Percentiles rank a stretch among this genome's conserved stretches.
These are phyloP conservation scores for Drosophila pandora DNA, from an alignment of 1,140 invertebrate genomes.

Conservation along the genomic window DNA sequence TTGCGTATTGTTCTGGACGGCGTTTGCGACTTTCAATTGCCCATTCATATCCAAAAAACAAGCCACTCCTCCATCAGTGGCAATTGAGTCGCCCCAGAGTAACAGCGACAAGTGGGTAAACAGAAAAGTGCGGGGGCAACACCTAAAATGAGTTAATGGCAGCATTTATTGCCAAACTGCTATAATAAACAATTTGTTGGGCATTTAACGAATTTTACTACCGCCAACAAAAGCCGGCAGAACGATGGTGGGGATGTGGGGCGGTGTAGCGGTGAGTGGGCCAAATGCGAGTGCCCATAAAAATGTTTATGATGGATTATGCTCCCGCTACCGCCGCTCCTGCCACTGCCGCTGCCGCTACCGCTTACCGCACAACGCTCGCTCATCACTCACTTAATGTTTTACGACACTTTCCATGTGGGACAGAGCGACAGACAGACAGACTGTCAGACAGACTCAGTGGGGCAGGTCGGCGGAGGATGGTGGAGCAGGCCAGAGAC, in stretches of 20 bases:
- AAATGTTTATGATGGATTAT: slow-evolving; percentile 83
- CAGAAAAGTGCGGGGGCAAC: slow-evolving; percentile 69
- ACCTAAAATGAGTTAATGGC: slow-evolving; percentile 78
- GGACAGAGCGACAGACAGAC: slow-evolving; percentile 40
- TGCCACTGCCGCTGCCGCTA: background rate
- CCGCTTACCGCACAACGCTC: slow-evolving; percentile 1
- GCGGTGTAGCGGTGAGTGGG: slow-evolving; percentile 22
- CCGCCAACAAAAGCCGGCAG: slow-evolving; percentile 54
- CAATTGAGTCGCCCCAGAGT: slow-evolving; percentile 23
- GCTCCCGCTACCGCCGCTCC: slow-evolving; percentile 39
- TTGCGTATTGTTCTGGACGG: background rate
- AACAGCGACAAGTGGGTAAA: slow-evolving; percentile 19
- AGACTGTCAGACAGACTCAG: slow-evolving; percentile 2
- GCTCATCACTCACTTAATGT: slow-evolving; percentile 61
- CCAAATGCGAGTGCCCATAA: slow-evolving; percentile 74
- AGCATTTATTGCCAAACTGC: slow-evolving; percentile 80
- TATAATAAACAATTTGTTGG: slow-evolving; percentile 80
- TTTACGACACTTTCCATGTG: slow-evolving; percentile 77
- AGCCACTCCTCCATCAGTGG: slow-evolving; percentile 16
- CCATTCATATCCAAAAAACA: slow-evolving; percentile 14
- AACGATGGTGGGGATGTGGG: background rate
- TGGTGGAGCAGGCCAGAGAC: slow-evolving; percentile 10
- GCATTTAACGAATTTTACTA: slow-evolving; percentile 82
- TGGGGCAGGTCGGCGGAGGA: slow-evolving; percentile 64
- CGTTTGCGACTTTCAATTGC: slow-evolving; percentile 1